Percentiles rank a stretch among this genome's conserved stretches.
Conservation (phyloP, 1,140 invertebrate species). For the Oncopeltus fasciatus region DNA sequence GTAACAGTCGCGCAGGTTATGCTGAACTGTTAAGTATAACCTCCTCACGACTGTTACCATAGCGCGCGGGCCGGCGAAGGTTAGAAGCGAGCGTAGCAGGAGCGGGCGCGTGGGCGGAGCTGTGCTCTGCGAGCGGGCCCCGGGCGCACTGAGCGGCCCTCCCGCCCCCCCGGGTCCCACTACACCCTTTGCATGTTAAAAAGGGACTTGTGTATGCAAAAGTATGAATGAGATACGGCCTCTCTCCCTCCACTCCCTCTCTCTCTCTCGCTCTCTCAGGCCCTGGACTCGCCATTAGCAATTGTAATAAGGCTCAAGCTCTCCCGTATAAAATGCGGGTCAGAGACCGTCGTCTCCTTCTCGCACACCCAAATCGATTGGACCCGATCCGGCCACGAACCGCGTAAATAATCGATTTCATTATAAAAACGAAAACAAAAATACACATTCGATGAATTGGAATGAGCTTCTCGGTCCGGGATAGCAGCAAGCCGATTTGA, state of each 20-base stretch:
- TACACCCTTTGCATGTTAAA: constrained; percentile 28
- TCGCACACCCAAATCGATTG: constrained; percentile 13
- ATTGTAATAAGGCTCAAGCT: constrained; percentile 25
- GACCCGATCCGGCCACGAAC: no score
- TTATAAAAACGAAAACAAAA: no score
- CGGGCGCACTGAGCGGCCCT: not conserved
- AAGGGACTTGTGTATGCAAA: constrained; percentile 27
- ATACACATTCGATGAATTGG: no score
- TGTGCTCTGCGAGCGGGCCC: not conserved
- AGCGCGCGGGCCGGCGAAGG: not conserved
- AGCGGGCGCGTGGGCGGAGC: not conserved
- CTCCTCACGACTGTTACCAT: not conserved
- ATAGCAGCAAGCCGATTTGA: no score
- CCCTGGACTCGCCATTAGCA: constrained; percentile 25
- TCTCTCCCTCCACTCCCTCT: no score
- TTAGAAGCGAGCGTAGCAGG: not conserved
- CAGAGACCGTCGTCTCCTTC: no score
- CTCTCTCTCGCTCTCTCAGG: constrained; percentile 8
- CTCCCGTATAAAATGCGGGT: constrained; percentile 23
- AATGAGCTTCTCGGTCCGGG: no score
- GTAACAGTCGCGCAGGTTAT: no score
- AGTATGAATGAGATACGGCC: constrained; percentile 27
- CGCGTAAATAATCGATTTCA: no score
- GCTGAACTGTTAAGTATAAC: no score
- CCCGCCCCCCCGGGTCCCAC: constrained; percentile 11